Evolutionary conservation across 2,888 invertebrate species (phyloP), one percentile per base, ranked within the genome.

Genomic region (Linyphia triangularis): DNA sequence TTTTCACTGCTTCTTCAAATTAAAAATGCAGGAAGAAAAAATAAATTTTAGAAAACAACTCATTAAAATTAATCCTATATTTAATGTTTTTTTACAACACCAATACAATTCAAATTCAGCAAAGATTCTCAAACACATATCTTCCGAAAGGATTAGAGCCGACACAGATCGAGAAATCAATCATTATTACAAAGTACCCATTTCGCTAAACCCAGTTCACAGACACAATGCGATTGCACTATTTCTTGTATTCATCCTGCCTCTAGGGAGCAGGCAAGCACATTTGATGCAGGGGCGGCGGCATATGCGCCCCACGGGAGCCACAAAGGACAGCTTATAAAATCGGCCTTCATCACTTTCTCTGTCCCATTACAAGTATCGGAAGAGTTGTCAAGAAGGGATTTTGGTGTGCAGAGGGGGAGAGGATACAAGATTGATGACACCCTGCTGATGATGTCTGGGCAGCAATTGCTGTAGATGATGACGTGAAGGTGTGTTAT

Each of bases 251-350:
- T 37, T 24, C 75, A 16, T 63, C 19, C 40, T 63, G n/a, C n/a
- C 77, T 63, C 77, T 1, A 26, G 77, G 77, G 77, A 77, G 24
- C 10, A 19, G 63, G 2, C 13, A 6, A 75, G 59, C 57, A 77
- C 40, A 77, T n/a, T 43, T 3, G 51, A 57, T 28, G 26, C 37
- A 26, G 13, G 26, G 70, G 19, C n/a, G 19, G 26, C 13, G 37
- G 22, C 19, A 22, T 19, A 63, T 28, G 13, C 19, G 30, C 61
- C 77, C 63, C 28, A 9, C n/a, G 77, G 61, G 77, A 63, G 75
- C 75, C 22, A 75, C 59, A 75, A 24, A 75, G 22, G 59, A 30
- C 30, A 75, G 30, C 75, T 75, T 57, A 33, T 57, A 63, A 77
- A 77, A 77, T 63, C 59, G 30, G 33, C 63, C 61, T 33, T 63